A percentile compares a stretch with the other conserved stretches of the same genome.
These are phyloP conservation scores for Oreortyx pictus DNA, from an alignment of 2,797 vertebrate species.

Conservation along the genomic window DNA sequence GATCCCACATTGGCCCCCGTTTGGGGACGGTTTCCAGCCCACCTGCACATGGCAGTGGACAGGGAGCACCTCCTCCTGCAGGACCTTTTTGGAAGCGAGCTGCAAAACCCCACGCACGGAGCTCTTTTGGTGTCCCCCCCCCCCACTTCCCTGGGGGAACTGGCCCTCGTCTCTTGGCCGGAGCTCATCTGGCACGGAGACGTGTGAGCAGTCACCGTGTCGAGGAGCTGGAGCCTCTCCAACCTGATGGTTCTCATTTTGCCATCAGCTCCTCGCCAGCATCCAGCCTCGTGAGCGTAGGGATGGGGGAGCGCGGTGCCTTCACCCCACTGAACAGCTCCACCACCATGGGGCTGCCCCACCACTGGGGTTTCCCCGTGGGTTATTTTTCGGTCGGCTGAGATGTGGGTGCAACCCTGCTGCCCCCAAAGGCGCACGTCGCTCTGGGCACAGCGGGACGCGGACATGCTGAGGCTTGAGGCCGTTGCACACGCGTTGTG, in stretches of 20 bases:
- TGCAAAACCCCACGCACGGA: not conserved
- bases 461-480: fast-evolving
- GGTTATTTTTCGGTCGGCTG: not conserved
- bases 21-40: not conserved
- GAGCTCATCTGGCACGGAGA: conserved; percentile 18
- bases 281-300: not conserved
- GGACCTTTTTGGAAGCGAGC: not conserved
- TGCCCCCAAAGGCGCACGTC: fast-evolving
- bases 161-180: conserved; percentile 14
- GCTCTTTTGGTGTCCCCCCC: not conserved
- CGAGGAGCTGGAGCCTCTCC: conserved; percentile 42
- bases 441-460: not conserved
- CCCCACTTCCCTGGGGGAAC: not conserved
- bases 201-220: conserved; percentile 14
- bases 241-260: conserved; percentile 43
- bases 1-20: not conserved
- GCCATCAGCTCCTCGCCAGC: conserved; percentile 20
- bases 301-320: not conserved
- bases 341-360: not conserved
- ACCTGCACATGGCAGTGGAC: fast-evolving
- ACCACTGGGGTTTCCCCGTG: fast-evolving
- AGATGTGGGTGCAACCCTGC: not conserved
- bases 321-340: not conserved
- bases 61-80: not conserved
- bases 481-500: fast-evolving